Conservation (phyloP, 2,888 invertebrate genomes). For the Diplolepis rosae region DNA sequence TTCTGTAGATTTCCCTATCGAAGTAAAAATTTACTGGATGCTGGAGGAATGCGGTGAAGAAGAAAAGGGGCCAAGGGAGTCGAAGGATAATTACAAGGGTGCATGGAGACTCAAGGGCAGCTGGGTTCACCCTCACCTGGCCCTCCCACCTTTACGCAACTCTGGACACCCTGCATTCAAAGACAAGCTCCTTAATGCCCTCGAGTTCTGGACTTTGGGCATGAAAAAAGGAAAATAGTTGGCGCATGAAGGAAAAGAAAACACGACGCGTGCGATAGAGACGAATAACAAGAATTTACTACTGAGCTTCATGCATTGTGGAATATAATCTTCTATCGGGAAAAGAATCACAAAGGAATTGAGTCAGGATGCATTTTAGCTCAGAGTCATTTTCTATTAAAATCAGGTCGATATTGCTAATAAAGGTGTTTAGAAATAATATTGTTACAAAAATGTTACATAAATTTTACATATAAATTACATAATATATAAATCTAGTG, state of each 20-base stretch:
- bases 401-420: too few species aligned
- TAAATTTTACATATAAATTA: too few species aligned
- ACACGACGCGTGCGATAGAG: neutral
- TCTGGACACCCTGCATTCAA: constrained; percentile 44
- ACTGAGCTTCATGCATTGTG: too few species aligned
- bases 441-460: too few species aligned
- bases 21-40: constrained; percentile 21
- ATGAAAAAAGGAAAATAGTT: neutral
- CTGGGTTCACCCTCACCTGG: constrained; percentile 62
- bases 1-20: neutral
- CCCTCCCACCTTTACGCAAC: constrained; percentile 40
- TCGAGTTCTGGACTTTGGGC: neutral
- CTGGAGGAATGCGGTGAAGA: constrained; percentile 7
- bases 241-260: neutral
- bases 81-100: constrained; percentile 56
- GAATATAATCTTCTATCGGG: too few species aligned
- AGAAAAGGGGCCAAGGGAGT: constrained; percentile 32
- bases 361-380: neutral
- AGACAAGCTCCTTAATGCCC: constrained; percentile 37
- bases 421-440: too few species aligned
- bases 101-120: constrained; percentile 52
- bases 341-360: too few species aligned
- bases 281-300: neutral
- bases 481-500: too few species aligned
- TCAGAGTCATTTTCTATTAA: neutral